Percentiles rank a stretch among this genome's conserved stretches.
Conservation (phyloP, 2,113 vertebrate species). For the Siniperca chuatsi region DNA sequence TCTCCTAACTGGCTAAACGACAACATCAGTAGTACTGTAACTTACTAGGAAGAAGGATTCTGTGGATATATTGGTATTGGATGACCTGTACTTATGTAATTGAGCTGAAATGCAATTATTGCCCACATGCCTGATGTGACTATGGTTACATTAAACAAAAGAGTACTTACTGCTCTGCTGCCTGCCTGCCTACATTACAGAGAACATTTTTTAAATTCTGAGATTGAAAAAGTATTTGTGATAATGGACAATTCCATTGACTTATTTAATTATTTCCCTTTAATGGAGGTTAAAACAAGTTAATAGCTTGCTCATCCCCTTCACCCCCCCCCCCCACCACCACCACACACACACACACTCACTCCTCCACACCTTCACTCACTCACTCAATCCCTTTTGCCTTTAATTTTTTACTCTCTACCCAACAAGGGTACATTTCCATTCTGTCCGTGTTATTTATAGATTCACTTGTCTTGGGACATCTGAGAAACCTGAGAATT, state of each 20-base stretch:
- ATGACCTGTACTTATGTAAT: constrained; percentile 17
- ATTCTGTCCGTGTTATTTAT: constrained; percentile 20
- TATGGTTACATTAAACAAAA: constrained; percentile 1
- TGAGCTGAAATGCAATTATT: constrained; percentile 24
- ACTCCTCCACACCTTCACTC: background rate
- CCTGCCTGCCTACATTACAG: background rate
- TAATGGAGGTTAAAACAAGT: constrained; percentile 5
- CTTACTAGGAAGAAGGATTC: constrained; percentile 12
- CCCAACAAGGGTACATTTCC: background rate
- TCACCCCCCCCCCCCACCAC: background rate
- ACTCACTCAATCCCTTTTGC: background rate
- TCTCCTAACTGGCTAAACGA: constrained; percentile 38
- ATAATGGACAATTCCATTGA: background rate
- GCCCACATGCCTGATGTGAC: background rate
- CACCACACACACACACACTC: no score
- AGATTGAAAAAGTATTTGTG: background rate
- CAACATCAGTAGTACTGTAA: constrained; percentile 24
- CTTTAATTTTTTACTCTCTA: background rate
- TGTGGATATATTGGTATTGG: constrained; percentile 2
- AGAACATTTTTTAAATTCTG: background rate
- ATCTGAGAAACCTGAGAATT: constrained; percentile 6
- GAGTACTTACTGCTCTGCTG: background rate
- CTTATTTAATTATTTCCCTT: constrained; percentile 1
- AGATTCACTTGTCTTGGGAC: constrained; percentile 10
- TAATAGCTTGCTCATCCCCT: background rate